Base-by-base conservation (phyloP, 2,797 vertebrate species). In the Kryptolebias ocellatus region DNA sequence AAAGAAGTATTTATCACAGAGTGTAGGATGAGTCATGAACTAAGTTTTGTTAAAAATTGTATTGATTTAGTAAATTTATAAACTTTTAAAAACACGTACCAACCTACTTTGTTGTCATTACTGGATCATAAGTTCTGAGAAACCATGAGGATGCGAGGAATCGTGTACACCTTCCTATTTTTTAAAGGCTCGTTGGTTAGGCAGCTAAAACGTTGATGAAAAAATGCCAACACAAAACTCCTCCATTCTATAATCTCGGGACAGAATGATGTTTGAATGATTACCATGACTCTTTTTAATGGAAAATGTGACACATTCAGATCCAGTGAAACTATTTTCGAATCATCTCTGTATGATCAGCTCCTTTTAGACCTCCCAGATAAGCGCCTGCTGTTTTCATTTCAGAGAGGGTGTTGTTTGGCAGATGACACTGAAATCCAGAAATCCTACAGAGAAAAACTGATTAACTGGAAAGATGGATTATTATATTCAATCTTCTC, bases 391-490 rank as follows among this genome's bases (percentile, higher is more conserved):
- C 27, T 59, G 62, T 72, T 55, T 64, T 60, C 46, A 34, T 64
- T 53, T 64, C 50, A 49, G n/a, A 74, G 57, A 15, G 12, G 12
- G 1, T 46, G 52, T 34, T 61, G 70, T 64, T 70, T 72, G 74
- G 79, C 74, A 67, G 71, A 82, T 7, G 56, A 81, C 53, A 68
- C 69, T 24, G 55, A 74, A 44, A 72, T 50, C 67, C 72, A 64
- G 55, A 72, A 78, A 70, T 74, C 61, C 63, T 47, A 60, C 57
- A 50, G 55, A 78, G 31, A 62, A 78, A 74, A 59, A 71, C 57
- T 67, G 73, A 84, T 80, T 74, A 74, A 82, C 77, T 75, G 63
- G 42, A 28, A 79, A 53, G 67, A 68, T 47, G 54, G 55, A 80
- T 76, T 78, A 76, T 79, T 74, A 67, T 61, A 60, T 64, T 69